Percentiles rank a stretch among this genome's conserved stretches.
These are phyloP conservation scores for Celastrina argiolus DNA, from an alignment of 2,888 invertebrate genomes.

Conservation along the genomic window DNA sequence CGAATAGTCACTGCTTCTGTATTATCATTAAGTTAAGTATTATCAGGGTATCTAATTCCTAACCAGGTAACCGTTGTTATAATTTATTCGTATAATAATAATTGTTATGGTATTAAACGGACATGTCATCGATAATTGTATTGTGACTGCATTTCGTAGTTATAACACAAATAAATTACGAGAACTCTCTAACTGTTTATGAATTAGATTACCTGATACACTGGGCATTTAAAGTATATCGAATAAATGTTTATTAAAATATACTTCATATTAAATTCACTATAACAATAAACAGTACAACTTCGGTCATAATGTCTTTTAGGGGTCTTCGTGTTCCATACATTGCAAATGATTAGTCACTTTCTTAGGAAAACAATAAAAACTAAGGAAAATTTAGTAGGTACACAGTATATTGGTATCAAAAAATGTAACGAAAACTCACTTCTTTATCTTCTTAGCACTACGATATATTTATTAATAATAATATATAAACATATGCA, in stretches of 20 bases:
- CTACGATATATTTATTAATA: background rate
- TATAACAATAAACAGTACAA: background rate
- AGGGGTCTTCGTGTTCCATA: background rate
- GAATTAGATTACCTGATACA: too few species aligned
- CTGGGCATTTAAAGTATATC: background rate
- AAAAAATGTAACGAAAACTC: background rate
- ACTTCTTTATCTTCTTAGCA: background rate
- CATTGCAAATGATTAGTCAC: background rate
- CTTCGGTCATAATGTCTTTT: background rate
- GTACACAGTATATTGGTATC: background rate
- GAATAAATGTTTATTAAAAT: background rate
- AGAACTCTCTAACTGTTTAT: too few species aligned
- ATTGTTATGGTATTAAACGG: too few species aligned
- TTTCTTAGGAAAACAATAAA: background rate
- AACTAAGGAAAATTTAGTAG: background rate
- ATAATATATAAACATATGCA: constrained; percentile 10
- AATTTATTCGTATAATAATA: too few species aligned
- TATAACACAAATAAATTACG: too few species aligned
- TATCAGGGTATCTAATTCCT: too few species aligned
- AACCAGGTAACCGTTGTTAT: too few species aligned
- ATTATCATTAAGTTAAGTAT: too few species aligned
- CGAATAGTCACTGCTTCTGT: background rate
- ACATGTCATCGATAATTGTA: too few species aligned
- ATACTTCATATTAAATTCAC: background rate
- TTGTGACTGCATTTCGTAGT: too few species aligned